Percentiles rank a stretch among this genome's conserved stretches.
Conservation (phyloP, 2,888 invertebrate species). For the Parapristionchus giblindavisi region DNA sequence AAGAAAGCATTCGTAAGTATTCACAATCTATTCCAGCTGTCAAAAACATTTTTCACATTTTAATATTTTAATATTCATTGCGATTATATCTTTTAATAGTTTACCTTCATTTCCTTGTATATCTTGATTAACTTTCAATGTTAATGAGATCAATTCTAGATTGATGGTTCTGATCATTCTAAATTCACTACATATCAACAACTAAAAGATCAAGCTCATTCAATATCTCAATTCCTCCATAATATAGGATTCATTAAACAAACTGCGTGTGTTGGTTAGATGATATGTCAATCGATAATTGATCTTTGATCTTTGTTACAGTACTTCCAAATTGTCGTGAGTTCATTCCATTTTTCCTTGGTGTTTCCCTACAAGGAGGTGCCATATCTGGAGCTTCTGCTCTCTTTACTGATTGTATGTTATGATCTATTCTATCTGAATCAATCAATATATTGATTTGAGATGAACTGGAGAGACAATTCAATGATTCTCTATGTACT, state of each 20-base stretch:
- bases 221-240: constrained; percentile 34
- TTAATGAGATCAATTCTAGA: no score
- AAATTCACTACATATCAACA: constrained; percentile 30
- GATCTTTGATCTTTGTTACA: constrained; percentile 6
- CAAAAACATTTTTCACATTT: no score
- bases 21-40: no score
- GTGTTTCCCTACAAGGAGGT: constrained; percentile 45
- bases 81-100: no score
- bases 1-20: constrained; percentile 36
- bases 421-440: no score
- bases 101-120: no score
- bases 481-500: neutral
- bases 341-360: constrained; percentile 54
- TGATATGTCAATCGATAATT: no score
- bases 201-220: neutral
- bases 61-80: no score
- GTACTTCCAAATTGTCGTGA: constrained; percentile 54
- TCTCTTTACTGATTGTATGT: constrained; percentile 61
- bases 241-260: constrained; percentile 11
- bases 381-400: constrained; percentile 57
- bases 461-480: neutral
- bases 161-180: constrained; percentile 9
- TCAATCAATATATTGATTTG: neutral
- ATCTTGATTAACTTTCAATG: no score
- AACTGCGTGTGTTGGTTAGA: constrained; percentile 30